Conservation (phyloP, 2,113 vertebrate species). For the Nycticebus coucang region DNA sequence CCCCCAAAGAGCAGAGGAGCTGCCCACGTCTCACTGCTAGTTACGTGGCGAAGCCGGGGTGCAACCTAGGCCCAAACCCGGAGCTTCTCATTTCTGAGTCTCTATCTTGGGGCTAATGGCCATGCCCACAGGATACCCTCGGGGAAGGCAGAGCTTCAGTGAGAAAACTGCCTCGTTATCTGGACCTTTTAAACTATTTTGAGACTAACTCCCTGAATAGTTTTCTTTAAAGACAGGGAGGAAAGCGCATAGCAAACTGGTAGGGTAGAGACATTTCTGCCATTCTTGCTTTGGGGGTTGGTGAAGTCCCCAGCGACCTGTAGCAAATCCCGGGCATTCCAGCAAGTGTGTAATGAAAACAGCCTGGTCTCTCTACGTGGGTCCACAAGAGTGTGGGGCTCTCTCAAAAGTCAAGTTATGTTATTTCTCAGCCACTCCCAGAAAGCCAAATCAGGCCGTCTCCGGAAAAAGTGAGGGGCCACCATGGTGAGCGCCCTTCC, state of each 20-base stretch:
- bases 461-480: slow-evolving; percentile 79
- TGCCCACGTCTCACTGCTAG: background rate
- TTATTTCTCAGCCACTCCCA: slow-evolving; percentile 64
- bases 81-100: background rate
- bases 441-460: slow-evolving; percentile 72
- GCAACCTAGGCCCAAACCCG: background rate
- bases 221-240: slow-evolving; percentile 48
- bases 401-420: slow-evolving; percentile 60
- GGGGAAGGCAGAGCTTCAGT: background rate
- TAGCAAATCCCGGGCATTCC: slow-evolving; percentile 66
- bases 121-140: background rate
- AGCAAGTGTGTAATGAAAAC: slow-evolving; percentile 64
- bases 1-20: background rate
- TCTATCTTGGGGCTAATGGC: background rate
- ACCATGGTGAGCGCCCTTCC: slow-evolving; percentile 66
- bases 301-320: slow-evolving; percentile 56
- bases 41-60: background rate
- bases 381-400: background rate
- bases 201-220: background rate
- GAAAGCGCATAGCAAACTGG: slow-evolving; percentile 42
- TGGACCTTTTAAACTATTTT: background rate
- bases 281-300: slow-evolving; percentile 67
- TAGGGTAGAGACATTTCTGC: slow-evolving; percentile 72
- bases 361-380: slow-evolving; percentile 47
- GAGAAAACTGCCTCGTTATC: background rate